Evolutionary conservation across 2,888 invertebrate species (phyloP), one percentile per base, ranked within the genome.

Genomic region (Aromia moschata): DNA sequence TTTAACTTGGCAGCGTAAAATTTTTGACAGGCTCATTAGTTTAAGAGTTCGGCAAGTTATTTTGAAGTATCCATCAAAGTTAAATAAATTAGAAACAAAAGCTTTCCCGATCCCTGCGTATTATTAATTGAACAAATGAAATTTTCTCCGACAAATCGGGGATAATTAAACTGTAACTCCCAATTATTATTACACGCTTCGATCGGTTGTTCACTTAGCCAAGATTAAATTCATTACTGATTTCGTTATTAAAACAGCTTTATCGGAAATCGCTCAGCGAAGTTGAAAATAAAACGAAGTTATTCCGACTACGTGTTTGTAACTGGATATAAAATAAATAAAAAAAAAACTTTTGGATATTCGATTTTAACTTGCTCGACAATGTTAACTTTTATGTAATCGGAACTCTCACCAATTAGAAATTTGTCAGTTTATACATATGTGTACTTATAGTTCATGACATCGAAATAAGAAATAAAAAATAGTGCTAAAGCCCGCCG

Each of bases 71-170:
- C 18, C 18, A 2, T 43, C 43, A 43, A 43, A 43, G 43, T 25
- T 11, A 43, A 43, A 43, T 20, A 43, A 40, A 43, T 40, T 17
- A 17, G 7, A 1, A 12, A 18, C 12, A 16, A 25, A 25, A 25
- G 43, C 43, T 25, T 20, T 20, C 12, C n/a, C 12, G 25, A 25
- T 43, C 25, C 25, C 14, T 43, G 43, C 14, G 25, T 2, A 16
- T 20, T 43, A 25, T 43, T 43, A 43, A 43, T 25, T 43, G 25
- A 20, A 43, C 43, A 43, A 43, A 43, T 43, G 15, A 43, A 43
- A 43, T 43, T 43, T 43, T 25, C 43, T 12, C 20, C 12, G 25
- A 43, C 43, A 43, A 20, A 20, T 43, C 25, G 43, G 17, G 18
- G 9, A 20, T 43, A 43, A 14, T 43, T 16, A 25, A 43, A 20